Percentiles rank a stretch among this genome's conserved stretches.
These are phyloP conservation scores for Pygmarrhopalites habei DNA, from an alignment of 1,140 invertebrate genomes.

Conservation along the genomic window DNA sequence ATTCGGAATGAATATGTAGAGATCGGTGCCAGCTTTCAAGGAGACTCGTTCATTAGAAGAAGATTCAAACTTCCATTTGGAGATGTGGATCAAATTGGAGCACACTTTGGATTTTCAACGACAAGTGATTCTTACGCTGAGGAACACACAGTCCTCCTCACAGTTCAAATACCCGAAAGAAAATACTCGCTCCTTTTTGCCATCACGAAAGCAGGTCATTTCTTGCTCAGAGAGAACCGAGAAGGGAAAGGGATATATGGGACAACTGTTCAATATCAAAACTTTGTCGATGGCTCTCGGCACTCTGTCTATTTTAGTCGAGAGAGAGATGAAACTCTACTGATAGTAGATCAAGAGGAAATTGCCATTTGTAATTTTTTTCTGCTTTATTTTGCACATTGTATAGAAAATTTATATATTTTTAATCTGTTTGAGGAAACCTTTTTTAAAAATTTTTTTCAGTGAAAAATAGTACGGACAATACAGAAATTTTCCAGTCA, in stretches of 20 bases:
- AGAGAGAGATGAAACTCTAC: slow-evolving; percentile 56
- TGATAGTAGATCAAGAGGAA: slow-evolving; percentile 63
- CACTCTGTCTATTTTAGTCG: slow-evolving; percentile 79
- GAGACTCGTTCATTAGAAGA: slow-evolving; percentile 68
- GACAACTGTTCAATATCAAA: slow-evolving; percentile 61
- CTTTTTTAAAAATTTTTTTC: no score
- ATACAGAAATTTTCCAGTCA: neutral
- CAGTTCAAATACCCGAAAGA: slow-evolving; percentile 51
- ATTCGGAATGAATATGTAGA: slow-evolving; percentile 50
- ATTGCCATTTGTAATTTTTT: slow-evolving; percentile 59
- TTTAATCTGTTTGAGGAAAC: no score
- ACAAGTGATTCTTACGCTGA: slow-evolving; percentile 20
- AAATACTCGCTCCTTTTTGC: slow-evolving; percentile 76
- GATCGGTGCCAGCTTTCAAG: slow-evolving; percentile 79
- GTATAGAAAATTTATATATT: no score
- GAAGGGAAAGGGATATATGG: slow-evolving; percentile 58
- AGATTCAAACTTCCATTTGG: slow-evolving; percentile 57
- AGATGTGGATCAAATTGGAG: slow-evolving; percentile 61
- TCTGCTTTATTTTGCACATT: no score
- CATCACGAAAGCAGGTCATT: slow-evolving; percentile 67
- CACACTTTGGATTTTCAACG: slow-evolving; percentile 56
- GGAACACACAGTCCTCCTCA: slow-evolving; percentile 34
- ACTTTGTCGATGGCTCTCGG: slow-evolving; percentile 71
- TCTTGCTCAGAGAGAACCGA: slow-evolving; percentile 76
- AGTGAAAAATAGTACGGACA: no score